A percentile compares a stretch with the other conserved stretches of the same genome.
Conservation (phyloP, 2,888 invertebrate genomes). For the Lasioglossum marginatum region DNA sequence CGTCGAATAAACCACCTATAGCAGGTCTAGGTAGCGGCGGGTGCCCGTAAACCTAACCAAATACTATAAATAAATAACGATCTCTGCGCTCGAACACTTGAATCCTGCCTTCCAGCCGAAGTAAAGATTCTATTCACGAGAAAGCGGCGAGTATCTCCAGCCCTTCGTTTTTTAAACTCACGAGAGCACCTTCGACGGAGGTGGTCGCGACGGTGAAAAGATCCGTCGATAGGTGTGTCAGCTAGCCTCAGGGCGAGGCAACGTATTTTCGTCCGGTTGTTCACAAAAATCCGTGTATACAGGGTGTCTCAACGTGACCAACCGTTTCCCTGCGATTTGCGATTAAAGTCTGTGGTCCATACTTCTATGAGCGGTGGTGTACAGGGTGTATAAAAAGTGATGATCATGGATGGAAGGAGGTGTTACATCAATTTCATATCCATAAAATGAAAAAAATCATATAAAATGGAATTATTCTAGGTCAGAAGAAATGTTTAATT, state of each 20-base stretch:
- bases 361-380: too few relatives aligned
- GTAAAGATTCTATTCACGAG: conserved; percentile 23
- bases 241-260: conserved; percentile 28
- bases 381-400: too few relatives aligned
- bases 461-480: too few relatives aligned
- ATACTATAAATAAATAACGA: conserved; percentile 6
- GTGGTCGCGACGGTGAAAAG: conserved; percentile 33
- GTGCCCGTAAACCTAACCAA: not conserved
- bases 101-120: not conserved
- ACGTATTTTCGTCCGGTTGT: conserved; percentile 48
- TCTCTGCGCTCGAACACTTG: not conserved
- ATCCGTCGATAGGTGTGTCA: conserved; percentile 48
- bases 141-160: not conserved
- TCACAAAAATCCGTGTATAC: conserved; percentile 20
- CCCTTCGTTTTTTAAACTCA: conserved; percentile 21
- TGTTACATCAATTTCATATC: too few relatives aligned
- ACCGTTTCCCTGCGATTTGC: too few relatives aligned
- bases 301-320: not conserved
- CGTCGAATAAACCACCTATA: not conserved
- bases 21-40: not conserved
- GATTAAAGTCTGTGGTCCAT: too few relatives aligned
- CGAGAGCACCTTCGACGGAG: not conserved
- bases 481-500: too few relatives aligned
- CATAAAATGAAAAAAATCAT: too few relatives aligned
- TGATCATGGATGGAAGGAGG: too few relatives aligned